A percentile compares a stretch with the other conserved stretches of the same genome.
phyloP scores from a whole-genome alignment of 2,888 invertebrate species.

The Platycnemis pennipes region DNA sequence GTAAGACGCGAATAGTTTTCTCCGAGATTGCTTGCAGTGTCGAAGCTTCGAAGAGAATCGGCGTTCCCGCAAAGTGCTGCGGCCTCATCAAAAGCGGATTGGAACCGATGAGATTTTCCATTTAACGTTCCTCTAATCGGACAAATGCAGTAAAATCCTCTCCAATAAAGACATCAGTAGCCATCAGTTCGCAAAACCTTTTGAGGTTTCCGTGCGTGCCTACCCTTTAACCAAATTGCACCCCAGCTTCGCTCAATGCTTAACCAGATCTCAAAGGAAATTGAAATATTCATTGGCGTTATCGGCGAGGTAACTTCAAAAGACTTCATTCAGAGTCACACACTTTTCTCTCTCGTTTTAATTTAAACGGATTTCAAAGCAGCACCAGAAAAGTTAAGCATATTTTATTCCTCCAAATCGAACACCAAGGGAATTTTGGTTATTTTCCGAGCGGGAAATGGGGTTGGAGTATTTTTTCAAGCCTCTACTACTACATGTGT shows the following conservation, averaged over 20 bases:
- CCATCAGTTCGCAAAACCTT: background rate
- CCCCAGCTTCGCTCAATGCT: background rate
- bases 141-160: background rate
- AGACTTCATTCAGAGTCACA: background rate
- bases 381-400: no score
- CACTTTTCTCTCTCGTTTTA: background rate
- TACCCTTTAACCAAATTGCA: background rate
- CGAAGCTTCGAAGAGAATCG: background rate
- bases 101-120: background rate
- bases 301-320: background rate
- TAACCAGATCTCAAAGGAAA: background rate
- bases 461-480: no score
- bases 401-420: no score
- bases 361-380: no score
- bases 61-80: background rate
- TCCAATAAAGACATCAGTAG: background rate
- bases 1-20: background rate
- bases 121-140: background rate
- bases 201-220: background rate
- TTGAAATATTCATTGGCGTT: background rate
- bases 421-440: no score
- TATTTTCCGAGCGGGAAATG: no score
- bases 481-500: no score
- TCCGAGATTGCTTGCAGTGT: background rate
- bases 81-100: background rate